Evolutionary conservation across 2,113 vertebrate genomes (phyloP).

Genomic region (Mixornis gularis): DNA sequence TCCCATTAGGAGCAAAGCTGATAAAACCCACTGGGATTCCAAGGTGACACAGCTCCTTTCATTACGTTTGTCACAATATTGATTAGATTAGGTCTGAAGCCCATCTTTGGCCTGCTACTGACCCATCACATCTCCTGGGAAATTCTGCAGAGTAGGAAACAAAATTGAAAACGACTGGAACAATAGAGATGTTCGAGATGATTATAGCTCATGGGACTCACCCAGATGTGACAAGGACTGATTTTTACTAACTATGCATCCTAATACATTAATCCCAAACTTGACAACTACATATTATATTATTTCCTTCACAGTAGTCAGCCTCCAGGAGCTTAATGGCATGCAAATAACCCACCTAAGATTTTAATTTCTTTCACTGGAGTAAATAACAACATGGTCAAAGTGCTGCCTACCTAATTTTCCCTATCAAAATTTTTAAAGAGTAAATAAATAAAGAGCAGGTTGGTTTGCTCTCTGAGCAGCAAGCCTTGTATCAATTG

Average conservation of each 20-base stretch:
- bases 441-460: neutral
- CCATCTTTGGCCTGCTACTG: conserved; percentile 20
- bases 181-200: neutral
- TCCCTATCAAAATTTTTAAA: neutral
- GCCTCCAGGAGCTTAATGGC: neutral
- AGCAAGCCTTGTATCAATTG: neutral
- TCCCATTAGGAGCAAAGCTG: conserved; percentile 17
- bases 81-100: conserved; percentile 40
- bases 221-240: neutral
- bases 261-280: neutral
- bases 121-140: conserved; percentile 33
- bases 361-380: neutral
- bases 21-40: conserved; percentile 18
- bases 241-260: conserved; percentile 1
- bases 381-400: neutral
- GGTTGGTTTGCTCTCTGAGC: neutral
- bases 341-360: neutral
- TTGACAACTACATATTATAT: neutral
- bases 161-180: neutral
- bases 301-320: neutral
- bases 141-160: conserved; percentile 12
- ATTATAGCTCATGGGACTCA: neutral
- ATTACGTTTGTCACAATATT: conserved; percentile 37
- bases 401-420: neutral
- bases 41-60: conserved; percentile 19